Evolutionary conservation across 2,888 invertebrate genomes (phyloP).

Genomic region (Augochlorella aurata): DNA sequence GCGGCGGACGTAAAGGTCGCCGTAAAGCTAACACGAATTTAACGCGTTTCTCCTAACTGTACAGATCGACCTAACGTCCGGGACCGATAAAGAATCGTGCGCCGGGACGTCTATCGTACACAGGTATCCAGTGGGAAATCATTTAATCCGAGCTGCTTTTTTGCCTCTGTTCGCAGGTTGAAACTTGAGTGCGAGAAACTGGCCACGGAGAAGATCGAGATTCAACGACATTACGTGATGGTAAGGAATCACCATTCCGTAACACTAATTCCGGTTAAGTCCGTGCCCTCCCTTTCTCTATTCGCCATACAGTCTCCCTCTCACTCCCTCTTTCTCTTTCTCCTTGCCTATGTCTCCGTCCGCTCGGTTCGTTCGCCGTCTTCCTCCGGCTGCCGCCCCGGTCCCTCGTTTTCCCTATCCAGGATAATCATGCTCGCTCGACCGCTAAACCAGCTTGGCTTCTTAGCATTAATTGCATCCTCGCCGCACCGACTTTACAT

Average conservation of each 20-base stretch:
- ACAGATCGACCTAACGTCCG: background rate
- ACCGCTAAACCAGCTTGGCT: conserved; percentile 77
- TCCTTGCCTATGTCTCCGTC: conserved; percentile 2
- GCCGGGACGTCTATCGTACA: background rate
- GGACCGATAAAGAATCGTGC: background rate
- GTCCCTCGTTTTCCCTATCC: conserved; percentile 61
- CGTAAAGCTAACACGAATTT: conserved; percentile 1
- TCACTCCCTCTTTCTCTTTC: conserved; percentile 6
- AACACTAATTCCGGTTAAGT: conserved; percentile 60
- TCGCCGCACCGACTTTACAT: conserved; percentile 74
- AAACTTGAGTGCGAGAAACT: conserved; percentile 95
- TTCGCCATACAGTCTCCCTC: conserved; percentile 14
- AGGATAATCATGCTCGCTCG: conserved; percentile 75
- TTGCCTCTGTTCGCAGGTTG: conserved; percentile 83
- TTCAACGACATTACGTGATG: conserved; percentile 95
- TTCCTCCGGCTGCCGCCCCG: background rate
- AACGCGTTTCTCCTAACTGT: background rate
- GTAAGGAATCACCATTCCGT: conserved; percentile 83
- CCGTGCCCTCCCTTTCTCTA: conserved; percentile 30
- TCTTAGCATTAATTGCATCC: conserved; percentile 80
- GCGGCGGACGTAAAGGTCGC: conserved; percentile 12
- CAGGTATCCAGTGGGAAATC: conserved; percentile 6
- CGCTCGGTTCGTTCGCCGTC: conserved; percentile 3
- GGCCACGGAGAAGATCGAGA: conserved; percentile 94
- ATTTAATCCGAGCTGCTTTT: conserved; percentile 28